phyloP scores from a whole-genome alignment of 2,113 vertebrate species.

The Ochotona princeps region DNA sequence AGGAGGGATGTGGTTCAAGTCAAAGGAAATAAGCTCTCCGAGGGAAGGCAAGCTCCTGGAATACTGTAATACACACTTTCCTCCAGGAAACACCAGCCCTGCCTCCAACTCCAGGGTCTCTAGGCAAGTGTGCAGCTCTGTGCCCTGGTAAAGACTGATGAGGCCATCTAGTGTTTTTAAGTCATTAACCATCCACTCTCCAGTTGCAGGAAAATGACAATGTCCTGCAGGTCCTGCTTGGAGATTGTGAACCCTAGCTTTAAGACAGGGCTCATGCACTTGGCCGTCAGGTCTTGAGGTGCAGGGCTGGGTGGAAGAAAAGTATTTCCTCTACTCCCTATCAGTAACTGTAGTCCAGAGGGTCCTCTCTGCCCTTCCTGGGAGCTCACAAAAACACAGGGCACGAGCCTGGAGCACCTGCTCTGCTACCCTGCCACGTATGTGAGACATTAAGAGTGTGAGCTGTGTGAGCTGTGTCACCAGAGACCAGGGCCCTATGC shows the following conservation, averaged over 20 bases:
- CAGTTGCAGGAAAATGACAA: not conserved
- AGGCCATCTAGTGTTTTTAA: not conserved
- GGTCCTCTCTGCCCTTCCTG: not conserved
- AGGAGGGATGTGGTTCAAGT: not conserved
- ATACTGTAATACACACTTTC: not conserved
- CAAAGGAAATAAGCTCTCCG: not conserved
- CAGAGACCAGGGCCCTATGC: not conserved
- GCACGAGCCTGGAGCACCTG: not conserved
- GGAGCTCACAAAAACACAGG: not conserved
- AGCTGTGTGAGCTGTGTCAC: not conserved
- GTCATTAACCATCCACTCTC: not conserved
- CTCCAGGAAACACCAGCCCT: not conserved
- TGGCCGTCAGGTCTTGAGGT: not conserved
- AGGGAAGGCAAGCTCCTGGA: not conserved
- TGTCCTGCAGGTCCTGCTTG: not conserved
- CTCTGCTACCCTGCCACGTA: not conserved
- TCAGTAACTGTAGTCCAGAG: not conserved
- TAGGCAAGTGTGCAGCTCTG: not conserved
- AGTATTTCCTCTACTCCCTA: no score
- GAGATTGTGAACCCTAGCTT: not conserved
- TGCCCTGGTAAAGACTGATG: not conserved
- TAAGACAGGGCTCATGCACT: not conserved
- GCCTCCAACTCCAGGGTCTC: no score
- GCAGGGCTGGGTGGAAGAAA: no score
- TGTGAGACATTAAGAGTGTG: not conserved